Base-by-base conservation (phyloP, 2,797 vertebrate species). In the Anguilla obscura region DNA sequence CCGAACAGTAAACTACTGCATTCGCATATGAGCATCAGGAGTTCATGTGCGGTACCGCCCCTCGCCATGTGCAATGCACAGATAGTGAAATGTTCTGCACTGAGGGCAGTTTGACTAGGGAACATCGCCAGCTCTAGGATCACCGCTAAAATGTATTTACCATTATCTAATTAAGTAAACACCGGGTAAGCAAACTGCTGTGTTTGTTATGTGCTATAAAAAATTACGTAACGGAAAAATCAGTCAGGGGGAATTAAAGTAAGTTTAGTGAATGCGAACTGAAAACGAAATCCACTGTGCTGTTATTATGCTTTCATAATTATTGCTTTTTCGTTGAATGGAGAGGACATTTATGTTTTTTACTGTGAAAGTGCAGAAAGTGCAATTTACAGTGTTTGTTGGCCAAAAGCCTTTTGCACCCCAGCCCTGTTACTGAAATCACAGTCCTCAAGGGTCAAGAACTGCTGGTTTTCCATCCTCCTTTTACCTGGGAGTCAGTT, bases 31-130 rank as follows among this genome's bases (percentile, higher is more conserved):
- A 69, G 50, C 87, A 45, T 45, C 40, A 8, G 82, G 48, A 40
- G 12, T 27, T 71, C 10, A 8, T 24, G 76, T 82, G 71, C 48
- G 84, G 58, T 45, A 74, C 85, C 83, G 89, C 88, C 84, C 86
- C 79, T 66, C 74, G 36, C n/a, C 83, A 85, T 86, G 27, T 88
- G 87, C 33, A 71, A 21, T 54, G 69, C 80, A 16, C 36, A 27
- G 87, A 89, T 89, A 90, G 79, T 84, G 83, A 10, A 40, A 40
- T 12, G 36, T 21, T 40, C 3, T 45, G 40, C 36, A 45, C 40
- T 40, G 18, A n/a, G 24, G 52, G 10, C n/a, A 40, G 54, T 56
- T 48, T 83, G 80, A 86, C 24, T 56, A 71, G 63, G 52, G 84
- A 79, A 33, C 89, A 89, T 79, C 27, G 27, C 6, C 24, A 76